Evolutionary conservation across 2,113 vertebrate species (phyloP).

Genomic region (Python bivittatus): DNA sequence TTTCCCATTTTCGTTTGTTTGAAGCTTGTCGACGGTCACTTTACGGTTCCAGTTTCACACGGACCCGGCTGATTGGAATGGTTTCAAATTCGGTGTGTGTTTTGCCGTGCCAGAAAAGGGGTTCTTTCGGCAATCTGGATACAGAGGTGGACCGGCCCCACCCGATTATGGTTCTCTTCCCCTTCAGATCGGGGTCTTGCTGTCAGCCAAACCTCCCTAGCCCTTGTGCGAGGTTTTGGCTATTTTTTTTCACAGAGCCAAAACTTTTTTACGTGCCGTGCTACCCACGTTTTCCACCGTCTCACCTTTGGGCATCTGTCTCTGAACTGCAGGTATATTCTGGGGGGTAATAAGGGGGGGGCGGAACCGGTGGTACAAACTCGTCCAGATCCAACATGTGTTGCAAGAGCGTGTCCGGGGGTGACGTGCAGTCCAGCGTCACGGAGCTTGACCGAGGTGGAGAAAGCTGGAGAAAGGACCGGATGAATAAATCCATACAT

Average conservation of each 20-base stretch:
- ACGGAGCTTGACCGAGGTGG: slow-evolving; percentile 87
- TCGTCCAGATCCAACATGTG: slow-evolving; percentile 95
- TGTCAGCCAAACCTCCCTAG: background rate
- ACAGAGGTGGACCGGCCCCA: too few species aligned
- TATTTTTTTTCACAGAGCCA: background rate
- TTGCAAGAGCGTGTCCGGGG: slow-evolving; percentile 88
- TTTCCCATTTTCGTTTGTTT: too few species aligned
- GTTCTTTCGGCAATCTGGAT: too few species aligned
- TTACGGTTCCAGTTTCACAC: background rate
- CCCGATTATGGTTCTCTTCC: background rate
- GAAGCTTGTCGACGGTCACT: background rate
- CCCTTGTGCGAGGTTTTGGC: background rate
- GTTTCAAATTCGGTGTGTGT: too few species aligned
- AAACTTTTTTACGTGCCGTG: background rate
- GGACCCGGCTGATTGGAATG: too few species aligned
- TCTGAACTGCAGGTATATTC: slow-evolving; percentile 98
- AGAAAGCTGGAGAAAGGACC: slow-evolving; percentile 75
- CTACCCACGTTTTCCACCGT: background rate
- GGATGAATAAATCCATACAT: background rate
- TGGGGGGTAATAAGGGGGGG: slow-evolving; percentile 93
- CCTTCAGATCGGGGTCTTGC: background rate
- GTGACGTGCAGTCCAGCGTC: slow-evolving; percentile 88
- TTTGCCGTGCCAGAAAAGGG: too few species aligned
- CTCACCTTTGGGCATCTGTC: slow-evolving; percentile 91
- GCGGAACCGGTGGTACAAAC: slow-evolving; percentile 93